Base-by-base conservation (phyloP, 2,113 vertebrate species). In the Struthidea cinerea region DNA sequence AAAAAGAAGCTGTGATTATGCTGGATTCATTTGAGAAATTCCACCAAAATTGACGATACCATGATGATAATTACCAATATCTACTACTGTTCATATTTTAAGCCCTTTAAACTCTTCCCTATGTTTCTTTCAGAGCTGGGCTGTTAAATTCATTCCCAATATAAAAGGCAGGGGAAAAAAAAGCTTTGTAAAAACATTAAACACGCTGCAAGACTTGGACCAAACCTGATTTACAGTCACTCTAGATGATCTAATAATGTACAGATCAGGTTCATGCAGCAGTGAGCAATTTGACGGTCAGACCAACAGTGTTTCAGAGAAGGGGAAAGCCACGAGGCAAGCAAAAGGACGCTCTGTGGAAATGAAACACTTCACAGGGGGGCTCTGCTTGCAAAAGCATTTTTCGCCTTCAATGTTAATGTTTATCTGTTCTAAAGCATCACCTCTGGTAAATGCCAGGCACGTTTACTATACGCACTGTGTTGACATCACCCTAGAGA, bases 241-340 rank as follows among this genome's bases (percentile, higher is more conserved):
- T 96, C 60, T 55, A 56, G 81, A 93, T 92, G 91, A 96, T 95
- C 95, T 96, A 95, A 97, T 90, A 96, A 90, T 53, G 75, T 24
- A 79, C 59, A 92, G 91, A 88, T 97, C 93, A 94, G 89, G 88
- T 96, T 96, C 84, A 92, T 90, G 96, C 94, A 90, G 94, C 94
- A 96, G 65, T 94, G 79, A 94, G 81, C 94, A 95, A 84, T 94
- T 12, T 77, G 65, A 90, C 1, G 53, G 69, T 53, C 91, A 96
- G 88, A 96, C 90, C 95, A 91, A 95, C 2, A 2, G 27, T 61
- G 41, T 69, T 88, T 59, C 93, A 88, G 76, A 57, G 63, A 73
- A 94, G 95, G 92, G 87, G 94, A 95, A 95, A 82, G 74, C 67
- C 83, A 89, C 3, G 2, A 92, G 61, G 59, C 52, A 75, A 90